Base-by-base conservation (phyloP, 2,797 vertebrate genomes). In the Halcyon leucocephala region DNA sequence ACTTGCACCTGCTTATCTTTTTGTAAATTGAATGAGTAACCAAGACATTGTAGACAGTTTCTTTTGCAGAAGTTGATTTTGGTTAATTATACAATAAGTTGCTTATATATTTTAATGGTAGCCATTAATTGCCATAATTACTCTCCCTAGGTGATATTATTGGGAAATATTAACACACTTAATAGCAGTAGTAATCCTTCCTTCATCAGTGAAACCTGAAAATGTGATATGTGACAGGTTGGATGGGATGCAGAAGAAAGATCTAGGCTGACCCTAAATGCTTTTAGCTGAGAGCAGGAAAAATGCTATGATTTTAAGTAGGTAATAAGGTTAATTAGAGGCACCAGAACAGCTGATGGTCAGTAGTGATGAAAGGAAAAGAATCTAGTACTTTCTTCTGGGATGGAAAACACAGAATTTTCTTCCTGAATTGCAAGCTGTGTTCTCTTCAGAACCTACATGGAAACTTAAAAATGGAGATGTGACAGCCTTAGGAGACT, bases 71-170 rank as follows among this genome's bases (percentile, higher is more conserved):
- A 31, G 25, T 78, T 70, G 44, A 70, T 77, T 91, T 92, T 76
- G 74, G 60, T 11, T 90, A 85, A 74, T 86, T 81, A 22, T 74
- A 8, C 73, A 89, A 82, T 78, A 76, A 17, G 33, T 60, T 92
- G 72, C 41, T 71, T 89, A 35, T 93, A 29, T 82, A 44, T 93
- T 93, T 84, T 87, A 91, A 57, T 82, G 65, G 83, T 91, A 92
- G 61, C 37, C 54, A 51, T 95, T 92, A 95, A 79, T 89, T 91
- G 52, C 48, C 20, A 1, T 89, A 86, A 83, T 95, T 78, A 20
- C 65, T 60, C 21, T 94, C 57, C 71, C 39, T 92, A 35, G 51
- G 52, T 89, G 74, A 74, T 93, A 62, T 3, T 85, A 52, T 65
- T 92, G 89, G 37, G 80, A 87, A 95, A 81, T 90, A 76, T n/a